Evolutionary conservation across 1,140 invertebrate species (phyloP), one percentile per base, ranked within the genome.

Genomic region (Aphelenchoides besseyi): DNA sequence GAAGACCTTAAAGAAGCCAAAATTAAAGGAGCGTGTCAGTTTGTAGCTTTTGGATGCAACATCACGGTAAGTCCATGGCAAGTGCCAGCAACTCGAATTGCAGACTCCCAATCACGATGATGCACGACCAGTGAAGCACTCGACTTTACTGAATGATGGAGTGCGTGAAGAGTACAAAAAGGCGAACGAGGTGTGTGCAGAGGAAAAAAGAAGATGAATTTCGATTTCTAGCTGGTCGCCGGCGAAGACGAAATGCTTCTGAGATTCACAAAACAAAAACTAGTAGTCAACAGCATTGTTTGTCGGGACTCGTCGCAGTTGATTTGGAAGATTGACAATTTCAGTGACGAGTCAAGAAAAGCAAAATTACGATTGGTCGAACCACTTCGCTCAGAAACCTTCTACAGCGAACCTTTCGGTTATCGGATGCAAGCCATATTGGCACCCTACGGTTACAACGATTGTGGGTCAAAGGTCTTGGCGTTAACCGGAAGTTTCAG

Each of bases 401-500:
- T 59, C 18, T 26, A 26, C 23, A 26, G 5, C 3, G 55, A 59
- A 26, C 55, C 55, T 5, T 59, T 59, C 18, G 55, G 55, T 32
- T 59, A 59, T 32, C 3, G 29, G 18, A 3, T 59, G 3, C 23
- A 12, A 8, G 55, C 55, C 5, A 26, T 59, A 8, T 12, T 59
- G 23, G 55, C 55, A 8, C 55, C 55, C 3, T 59, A 59, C 55
- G 55, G 55, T 18, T 59, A 5, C 3, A 32, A 59, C 12, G 5
- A 59, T 8, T 5, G 55, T 59, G n/a, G 54, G 8, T 67, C 30
- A 12, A 16, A 5, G 64, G 18, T 16, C 12, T 3, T 5, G 30
- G 3, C 36, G 33, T 26, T 5, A 59, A 32, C 18, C 29, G 12
- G 5, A 23, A 8, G 12, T 59, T 59, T 59, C 92, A 2, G 93